phyloP scores from a whole-genome alignment of 1,140 invertebrate genomes.

The Vollenhovia emeryi region DNA sequence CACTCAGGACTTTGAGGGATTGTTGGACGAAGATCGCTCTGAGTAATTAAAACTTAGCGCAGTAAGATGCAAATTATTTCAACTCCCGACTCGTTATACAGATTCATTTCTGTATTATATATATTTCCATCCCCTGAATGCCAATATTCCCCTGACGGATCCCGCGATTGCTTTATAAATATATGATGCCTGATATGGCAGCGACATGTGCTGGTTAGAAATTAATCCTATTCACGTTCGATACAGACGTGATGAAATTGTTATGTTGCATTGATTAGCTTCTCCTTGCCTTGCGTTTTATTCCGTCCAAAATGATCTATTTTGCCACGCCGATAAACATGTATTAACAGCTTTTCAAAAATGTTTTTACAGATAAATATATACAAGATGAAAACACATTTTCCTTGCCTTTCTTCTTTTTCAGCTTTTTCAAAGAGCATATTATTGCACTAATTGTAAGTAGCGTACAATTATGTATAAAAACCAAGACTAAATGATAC shows the following conservation, averaged over 20 bases:
- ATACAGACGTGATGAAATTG: neutral
- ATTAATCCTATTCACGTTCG: neutral
- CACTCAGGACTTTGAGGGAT: constrained; percentile 57
- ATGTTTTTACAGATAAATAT: too few species aligned
- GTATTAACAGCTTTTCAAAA: neutral
- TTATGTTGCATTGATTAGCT: neutral
- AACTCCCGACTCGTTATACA: constrained; percentile 50
- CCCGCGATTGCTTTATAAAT: neutral
- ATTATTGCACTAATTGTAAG: neutral
- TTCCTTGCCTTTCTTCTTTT: neutral
- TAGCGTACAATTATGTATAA: neutral
- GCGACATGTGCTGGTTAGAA: neutral
- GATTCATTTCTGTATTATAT: constrained; percentile 50
- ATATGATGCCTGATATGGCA: neutral
- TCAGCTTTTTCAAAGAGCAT: neutral
- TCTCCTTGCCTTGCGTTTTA: neutral
- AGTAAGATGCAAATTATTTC: constrained; percentile 61
- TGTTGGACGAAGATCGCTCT: constrained; percentile 51
- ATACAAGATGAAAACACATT: neutral
- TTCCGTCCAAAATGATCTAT: neutral
- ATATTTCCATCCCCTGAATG: neutral
- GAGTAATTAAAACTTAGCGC: constrained; percentile 59
- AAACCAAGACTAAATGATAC: neutral
- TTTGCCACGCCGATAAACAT: neutral
- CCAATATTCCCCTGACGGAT: neutral